phyloP scores from a whole-genome alignment of 2,797 vertebrate genomes.

The Menidia menidia region DNA sequence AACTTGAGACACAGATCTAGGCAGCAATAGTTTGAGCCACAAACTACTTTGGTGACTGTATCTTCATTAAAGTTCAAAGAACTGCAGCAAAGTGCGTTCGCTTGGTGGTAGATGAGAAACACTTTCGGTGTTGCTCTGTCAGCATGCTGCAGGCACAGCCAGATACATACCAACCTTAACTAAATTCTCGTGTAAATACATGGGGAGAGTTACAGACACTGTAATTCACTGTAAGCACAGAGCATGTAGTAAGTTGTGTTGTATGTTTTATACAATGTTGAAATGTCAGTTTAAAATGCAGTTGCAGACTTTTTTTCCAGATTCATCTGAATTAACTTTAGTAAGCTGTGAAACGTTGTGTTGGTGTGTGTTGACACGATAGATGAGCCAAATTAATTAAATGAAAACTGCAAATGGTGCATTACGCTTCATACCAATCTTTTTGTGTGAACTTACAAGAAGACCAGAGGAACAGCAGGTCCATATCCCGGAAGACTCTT shows the following conservation, averaged over 20 bases:
- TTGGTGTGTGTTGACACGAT: background rate
- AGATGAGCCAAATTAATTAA: background rate
- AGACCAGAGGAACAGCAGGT: slow-evolving; percentile 25
- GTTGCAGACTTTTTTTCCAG: background rate
- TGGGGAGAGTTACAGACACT: background rate
- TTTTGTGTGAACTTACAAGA: background rate
- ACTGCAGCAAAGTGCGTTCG: too few species aligned
- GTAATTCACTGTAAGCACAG: slow-evolving; percentile 1
- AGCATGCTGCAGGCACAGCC: too few species aligned
- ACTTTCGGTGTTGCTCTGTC: too few species aligned
- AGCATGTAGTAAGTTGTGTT: background rate
- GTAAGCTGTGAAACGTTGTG: slow-evolving; percentile 7
- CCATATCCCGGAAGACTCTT: slow-evolving; percentile 45
- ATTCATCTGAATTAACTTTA: slow-evolving; percentile 7
- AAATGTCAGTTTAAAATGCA: background rate
- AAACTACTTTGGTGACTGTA: too few species aligned
- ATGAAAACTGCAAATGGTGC: background rate
- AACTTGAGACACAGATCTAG: too few species aligned
- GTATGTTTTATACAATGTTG: background rate
- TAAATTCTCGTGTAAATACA: slow-evolving; percentile 5
- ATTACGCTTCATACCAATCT: background rate
- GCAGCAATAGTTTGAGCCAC: too few species aligned
- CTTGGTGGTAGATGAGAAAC: too few species aligned
- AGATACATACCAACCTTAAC: background rate
- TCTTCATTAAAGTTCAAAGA: too few species aligned